Conservation (phyloP, 2,113 vertebrate genomes). For the Abramis brama region DNA sequence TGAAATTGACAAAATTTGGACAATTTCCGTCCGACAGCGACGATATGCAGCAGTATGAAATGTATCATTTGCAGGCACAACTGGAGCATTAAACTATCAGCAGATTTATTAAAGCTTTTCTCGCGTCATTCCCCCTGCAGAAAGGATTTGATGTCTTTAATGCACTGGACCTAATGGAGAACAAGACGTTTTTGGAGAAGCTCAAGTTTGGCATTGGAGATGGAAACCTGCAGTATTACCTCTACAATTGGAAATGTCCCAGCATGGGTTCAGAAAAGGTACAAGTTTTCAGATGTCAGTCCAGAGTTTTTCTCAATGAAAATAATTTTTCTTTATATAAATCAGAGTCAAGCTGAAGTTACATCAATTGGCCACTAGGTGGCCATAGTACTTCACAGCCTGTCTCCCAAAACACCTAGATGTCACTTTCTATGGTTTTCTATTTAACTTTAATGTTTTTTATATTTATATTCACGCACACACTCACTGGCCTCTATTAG, state of each 20-base stretch:
- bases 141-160: slow-evolving; percentile 99
- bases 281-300: background rate
- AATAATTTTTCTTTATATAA: too few relatives aligned
- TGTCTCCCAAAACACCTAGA: too few relatives aligned
- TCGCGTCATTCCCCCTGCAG: slow-evolving; percentile 66
- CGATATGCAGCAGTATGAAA: background rate
- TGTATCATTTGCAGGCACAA: background rate
- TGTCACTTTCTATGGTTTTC: background rate
- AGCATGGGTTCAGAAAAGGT: slow-evolving; percentile 98
- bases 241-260: slow-evolving; percentile 99
- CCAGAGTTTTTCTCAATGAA: background rate
- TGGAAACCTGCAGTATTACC: slow-evolving; percentile 99
- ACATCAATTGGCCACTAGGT: background rate
- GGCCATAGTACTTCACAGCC: background rate
- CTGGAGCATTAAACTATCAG: background rate
- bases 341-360: background rate
- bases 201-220: slow-evolving; percentile 98
- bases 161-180: slow-evolving; percentile 99
- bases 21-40: too few relatives aligned
- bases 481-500: too few relatives aligned
- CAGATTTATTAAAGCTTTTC: background rate
- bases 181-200: slow-evolving; percentile 98
- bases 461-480: background rate
- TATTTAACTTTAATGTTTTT: background rate
- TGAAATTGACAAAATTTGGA: too few relatives aligned